Base-by-base conservation (phyloP, 2,113 vertebrate species). In the Sturnus vulgaris region DNA sequence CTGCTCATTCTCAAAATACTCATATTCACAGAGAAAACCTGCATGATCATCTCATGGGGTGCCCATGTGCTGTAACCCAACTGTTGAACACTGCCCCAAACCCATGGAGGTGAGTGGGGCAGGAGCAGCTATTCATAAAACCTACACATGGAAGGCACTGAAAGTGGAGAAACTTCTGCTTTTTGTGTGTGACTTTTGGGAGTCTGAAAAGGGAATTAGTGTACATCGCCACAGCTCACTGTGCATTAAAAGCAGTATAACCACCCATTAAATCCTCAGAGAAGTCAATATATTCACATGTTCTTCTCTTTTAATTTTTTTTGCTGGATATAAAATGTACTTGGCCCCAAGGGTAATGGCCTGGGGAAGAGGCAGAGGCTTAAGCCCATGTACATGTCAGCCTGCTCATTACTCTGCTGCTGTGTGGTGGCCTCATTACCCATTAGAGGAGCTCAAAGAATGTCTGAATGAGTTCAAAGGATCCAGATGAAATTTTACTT, bases 401-500 rank as follows among this genome's bases (percentile, higher is more conserved):
- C 30, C 15, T 3, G 5, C 28, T 86, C 56, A 55, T 82, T 70
- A 27, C 11, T 77, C 63, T 73, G 16, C 49, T 88, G n/a, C 44
- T 88, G n/a, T 10, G 4, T 35, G 47, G 37, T 65, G 78, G 44
- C 68, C 86, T 44, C 46, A 31, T 55, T 70, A 55, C n/a, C 42
- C 81, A 61, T 40, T 80, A 91, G 68, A 44, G 42, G 22, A 93
- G 18, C 42, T 92, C 68, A 83, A 37, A 50, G 18, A 80, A 85
- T 55, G 22, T 72, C 87, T 80, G 50, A 73, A 37, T 8, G 2
- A 91, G 27, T 77, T n/a, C 63, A 60, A 59, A 88, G 24, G 28
- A 92, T 85, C 42, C 91, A 93, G 78, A 83, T 60, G 59, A 95
- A 86, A 88, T 75, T 83, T 79, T 73, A 59, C 79, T 91, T 83